Evolutionary conservation across 2,113 vertebrate species (phyloP).

Genomic region (Rhynchopsitta pachyrhyncha): DNA sequence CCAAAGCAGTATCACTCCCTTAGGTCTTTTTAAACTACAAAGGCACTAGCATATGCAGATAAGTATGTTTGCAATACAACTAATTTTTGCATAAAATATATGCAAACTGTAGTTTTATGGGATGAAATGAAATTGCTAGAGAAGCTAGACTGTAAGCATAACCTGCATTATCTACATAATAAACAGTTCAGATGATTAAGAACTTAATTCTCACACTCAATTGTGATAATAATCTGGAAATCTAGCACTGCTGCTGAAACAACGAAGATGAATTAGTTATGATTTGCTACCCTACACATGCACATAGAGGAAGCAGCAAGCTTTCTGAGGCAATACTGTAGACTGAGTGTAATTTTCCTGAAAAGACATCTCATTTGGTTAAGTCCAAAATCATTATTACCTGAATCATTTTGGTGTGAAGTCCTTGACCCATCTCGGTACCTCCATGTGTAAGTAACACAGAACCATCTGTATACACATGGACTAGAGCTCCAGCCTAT

Average conservation of each 20-base stretch:
- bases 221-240: background rate
- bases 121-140: background rate
- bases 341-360: background rate
- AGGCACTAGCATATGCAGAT: background rate
- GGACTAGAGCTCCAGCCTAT: slow-evolving; percentile 90
- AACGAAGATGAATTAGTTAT: background rate
- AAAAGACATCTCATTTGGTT: background rate
- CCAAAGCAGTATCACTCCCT: background rate
- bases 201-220: background rate
- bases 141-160: background rate
- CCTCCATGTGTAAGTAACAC: slow-evolving; percentile 93
- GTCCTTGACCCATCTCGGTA: slow-evolving; percentile 96
- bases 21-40: background rate
- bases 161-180: background rate
- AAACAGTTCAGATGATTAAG: background rate
- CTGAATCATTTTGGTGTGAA: slow-evolving; percentile 98
- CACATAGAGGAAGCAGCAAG: background rate
- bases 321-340: background rate
- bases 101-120: background rate
- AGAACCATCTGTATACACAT: slow-evolving; percentile 93
- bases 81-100: background rate
- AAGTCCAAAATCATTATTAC: slow-evolving; percentile 65
- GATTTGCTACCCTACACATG: background rate
- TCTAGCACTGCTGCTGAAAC: background rate
- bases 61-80: background rate